Evolutionary conservation across 2,888 invertebrate species (phyloP).

Genomic region (Salticus scenicus): DNA sequence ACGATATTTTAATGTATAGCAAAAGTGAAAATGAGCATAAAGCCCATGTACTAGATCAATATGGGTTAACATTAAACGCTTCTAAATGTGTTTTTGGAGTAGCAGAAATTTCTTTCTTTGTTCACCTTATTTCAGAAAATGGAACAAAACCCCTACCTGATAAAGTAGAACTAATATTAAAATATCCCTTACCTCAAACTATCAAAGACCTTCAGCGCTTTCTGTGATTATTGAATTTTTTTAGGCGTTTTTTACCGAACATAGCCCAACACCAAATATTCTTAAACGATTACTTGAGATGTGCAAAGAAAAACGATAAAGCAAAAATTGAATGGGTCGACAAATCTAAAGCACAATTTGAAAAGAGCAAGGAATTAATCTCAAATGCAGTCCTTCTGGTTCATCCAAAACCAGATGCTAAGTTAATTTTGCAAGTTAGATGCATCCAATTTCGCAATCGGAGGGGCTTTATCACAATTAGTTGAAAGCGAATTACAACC

Average conservation of each 20-base stretch:
- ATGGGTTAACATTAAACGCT: neutral
- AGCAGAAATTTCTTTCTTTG: neutral
- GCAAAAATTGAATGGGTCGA: neutral
- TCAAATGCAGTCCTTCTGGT: too few species aligned
- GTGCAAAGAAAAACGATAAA: neutral
- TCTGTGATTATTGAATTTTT: neutral
- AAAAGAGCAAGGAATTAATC: neutral
- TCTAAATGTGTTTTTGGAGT: constrained; percentile 3
- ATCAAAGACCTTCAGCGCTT: neutral
- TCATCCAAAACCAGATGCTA: too few species aligned
- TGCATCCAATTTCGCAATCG: neutral
- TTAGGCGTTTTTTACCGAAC: neutral
- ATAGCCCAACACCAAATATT: neutral
- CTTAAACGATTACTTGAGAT: neutral
- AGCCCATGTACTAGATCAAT: neutral
- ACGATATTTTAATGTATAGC: constrained; percentile 4
- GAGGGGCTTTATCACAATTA: too few species aligned
- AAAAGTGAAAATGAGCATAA: neutral
- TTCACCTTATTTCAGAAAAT: neutral
- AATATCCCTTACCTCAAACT: neutral
- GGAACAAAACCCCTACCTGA: neutral
- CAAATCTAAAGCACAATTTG: neutral
- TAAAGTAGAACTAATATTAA: neutral
- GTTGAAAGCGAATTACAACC: neutral
- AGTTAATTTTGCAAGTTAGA: neutral